phyloP scores from a whole-genome alignment of 2,113 vertebrate species.

The Microtus ochrogaster region DNA sequence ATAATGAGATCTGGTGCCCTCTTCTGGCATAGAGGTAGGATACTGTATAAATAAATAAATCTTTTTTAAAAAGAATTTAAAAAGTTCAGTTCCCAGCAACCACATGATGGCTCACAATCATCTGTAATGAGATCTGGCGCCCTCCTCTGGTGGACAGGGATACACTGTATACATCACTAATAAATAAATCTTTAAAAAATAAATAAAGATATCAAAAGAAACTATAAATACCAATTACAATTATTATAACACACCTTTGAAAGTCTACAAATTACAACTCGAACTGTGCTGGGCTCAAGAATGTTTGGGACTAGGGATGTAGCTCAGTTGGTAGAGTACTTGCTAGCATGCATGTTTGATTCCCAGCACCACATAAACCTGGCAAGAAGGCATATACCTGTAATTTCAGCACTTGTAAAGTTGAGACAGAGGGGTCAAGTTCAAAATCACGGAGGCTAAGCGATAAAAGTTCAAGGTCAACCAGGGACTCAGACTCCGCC shows the following conservation, averaged over 20 bases:
- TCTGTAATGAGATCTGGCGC: no score
- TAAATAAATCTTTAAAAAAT: no score
- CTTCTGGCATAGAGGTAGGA: no score
- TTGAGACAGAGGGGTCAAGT: not conserved
- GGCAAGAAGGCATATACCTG: not conserved
- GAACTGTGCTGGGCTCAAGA: not conserved
- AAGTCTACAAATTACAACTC: not conserved
- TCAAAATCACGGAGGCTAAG: not conserved
- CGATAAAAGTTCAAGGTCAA: not conserved
- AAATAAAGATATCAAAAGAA: not conserved
- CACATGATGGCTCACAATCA: no score
- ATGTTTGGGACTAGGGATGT: not conserved
- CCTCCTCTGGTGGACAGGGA: no score
- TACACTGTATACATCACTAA: no score
- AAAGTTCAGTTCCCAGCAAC: no score
- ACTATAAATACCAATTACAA: not conserved
- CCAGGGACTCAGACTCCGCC: not conserved
- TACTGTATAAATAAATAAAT: no score
- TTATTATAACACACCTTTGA: slow-evolving; percentile 39
- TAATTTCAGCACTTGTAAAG: not conserved
- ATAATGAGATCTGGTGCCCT: no score
- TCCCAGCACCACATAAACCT: not conserved
- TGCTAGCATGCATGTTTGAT: not conserved
- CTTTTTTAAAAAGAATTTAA: no score
- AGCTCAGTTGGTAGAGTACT: not conserved